Base-by-base conservation (phyloP, 2,113 vertebrate species). In the Willisornis vidua region DNA sequence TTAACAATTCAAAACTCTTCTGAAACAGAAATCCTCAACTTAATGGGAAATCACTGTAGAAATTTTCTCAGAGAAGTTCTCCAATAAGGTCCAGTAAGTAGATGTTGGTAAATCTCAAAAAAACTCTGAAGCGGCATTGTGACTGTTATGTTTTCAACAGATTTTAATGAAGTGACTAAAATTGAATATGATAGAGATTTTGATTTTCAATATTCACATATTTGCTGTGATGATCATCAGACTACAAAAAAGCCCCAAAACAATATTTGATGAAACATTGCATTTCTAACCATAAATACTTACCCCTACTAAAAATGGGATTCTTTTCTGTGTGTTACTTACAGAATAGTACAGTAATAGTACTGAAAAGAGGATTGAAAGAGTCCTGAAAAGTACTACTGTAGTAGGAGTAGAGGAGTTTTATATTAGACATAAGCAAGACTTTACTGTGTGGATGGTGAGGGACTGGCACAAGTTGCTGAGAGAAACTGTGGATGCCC, bases 141-240 rank as follows among this genome's bases (percentile, higher is more conserved):
- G 43, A 46, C 35, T 0, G 0, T 80, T 76, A 79, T 3, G 6
- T 70, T 77, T 66, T 41, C n/a, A 54, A 35, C 6, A 43, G 3
- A 61, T 25, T 57, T n/a, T 37, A 33, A 8, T 74, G n/a, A 76
- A 77, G 26, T 77, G 16, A 59, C 10, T 54, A 59, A 70, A 70
- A 65, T 10, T 49, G 13, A 59, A 16, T 70, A 37, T 14, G 16
- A 46, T 16, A 17, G 17, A 72, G 14, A 74, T 48, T 74, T 85
- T 76, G 3, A 41, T 72, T 89, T 89, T 78, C 14, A 78, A 0
- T 33, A 33, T 5, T 67, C 13, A 41, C 48, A 20, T 46, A 39
- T 19, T 48, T 79, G 19, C 12, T 41, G 13, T 41, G 41, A 63
- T 63, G 70, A 24, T 28, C 14, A 58, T 33, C 26, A 62, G 18